phyloP scores from a whole-genome alignment of 1,140 invertebrate genomes.

The Anastatus disparis region DNA sequence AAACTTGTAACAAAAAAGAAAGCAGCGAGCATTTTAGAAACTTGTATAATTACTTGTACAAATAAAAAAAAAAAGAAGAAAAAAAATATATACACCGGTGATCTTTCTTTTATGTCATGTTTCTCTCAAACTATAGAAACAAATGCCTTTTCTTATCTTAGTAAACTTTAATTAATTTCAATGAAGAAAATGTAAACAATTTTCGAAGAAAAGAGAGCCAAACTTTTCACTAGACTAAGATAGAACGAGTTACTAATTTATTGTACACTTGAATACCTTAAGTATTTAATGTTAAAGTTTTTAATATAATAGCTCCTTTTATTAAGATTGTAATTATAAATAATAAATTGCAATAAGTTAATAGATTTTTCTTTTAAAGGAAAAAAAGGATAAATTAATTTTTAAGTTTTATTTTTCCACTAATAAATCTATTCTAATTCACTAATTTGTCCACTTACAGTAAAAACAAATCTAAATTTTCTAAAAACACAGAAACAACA shows the following conservation, averaged over 20 bases:
- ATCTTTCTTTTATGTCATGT: not conserved
- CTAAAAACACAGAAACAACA: too few species aligned
- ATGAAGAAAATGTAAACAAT: conserved; percentile 24
- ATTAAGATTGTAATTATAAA: too few species aligned
- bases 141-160: not conserved
- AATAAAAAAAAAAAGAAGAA: conserved; percentile 27
- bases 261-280: not conserved
- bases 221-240: conserved; percentile 1
- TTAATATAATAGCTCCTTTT: too few species aligned
- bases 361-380: too few species aligned
- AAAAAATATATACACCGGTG: too few species aligned
- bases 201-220: conserved; percentile 3
- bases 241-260: not conserved
- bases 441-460: too few species aligned
- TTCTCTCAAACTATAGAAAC: conserved; percentile 3
- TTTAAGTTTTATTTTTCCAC: too few species aligned
- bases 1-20: not conserved
- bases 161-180: conserved; percentile 23
- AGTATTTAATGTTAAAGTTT: not conserved
- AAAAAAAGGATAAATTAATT: too few species aligned
- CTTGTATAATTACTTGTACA: conserved; percentile 9
- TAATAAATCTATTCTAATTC: too few species aligned
- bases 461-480: too few species aligned
- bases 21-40: not conserved
- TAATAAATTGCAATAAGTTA: too few species aligned